A percentile compares a stretch with the other conserved stretches of the same genome.
Conservation (phyloP, 2,888 invertebrate genomes). For the Mythimna pallens region DNA sequence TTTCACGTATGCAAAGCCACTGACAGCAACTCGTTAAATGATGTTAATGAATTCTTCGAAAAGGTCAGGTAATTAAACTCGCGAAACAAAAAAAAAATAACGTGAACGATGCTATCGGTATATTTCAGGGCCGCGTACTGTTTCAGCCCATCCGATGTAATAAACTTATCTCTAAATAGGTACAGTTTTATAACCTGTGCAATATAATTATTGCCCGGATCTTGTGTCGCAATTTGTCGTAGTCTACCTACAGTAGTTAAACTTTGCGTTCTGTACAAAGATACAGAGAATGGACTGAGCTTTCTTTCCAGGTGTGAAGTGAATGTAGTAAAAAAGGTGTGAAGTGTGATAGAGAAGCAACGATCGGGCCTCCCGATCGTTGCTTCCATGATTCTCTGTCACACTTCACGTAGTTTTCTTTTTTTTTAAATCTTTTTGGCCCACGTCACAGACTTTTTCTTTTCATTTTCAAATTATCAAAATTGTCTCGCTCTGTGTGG, state of each 20-base stretch:
- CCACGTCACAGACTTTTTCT: too few species aligned
- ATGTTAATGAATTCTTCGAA: too few species aligned
- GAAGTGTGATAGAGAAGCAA: not conserved
- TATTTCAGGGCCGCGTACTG: not conserved
- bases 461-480: too few species aligned
- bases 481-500: too few species aligned
- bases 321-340: not conserved
- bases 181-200: constrained; percentile 21
- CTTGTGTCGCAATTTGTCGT: constrained; percentile 24
- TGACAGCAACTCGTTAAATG: too few species aligned
- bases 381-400: too few species aligned
- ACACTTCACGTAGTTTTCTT: too few species aligned
- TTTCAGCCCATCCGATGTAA: constrained; percentile 2
- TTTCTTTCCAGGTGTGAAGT: not conserved
- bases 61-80: not conserved
- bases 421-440: not conserved
- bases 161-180: constrained; percentile 10
- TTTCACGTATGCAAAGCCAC: too few species aligned
- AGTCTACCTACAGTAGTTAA: not conserved
- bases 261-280: constrained; percentile 10
- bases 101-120: not conserved
- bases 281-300: not conserved
- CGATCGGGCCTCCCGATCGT: too few species aligned
- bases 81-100: not conserved
- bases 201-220: constrained; percentile 22